Evolutionary conservation across 1,140 invertebrate genomes (phyloP).

Genomic region (Achatina immaculata): DNA sequence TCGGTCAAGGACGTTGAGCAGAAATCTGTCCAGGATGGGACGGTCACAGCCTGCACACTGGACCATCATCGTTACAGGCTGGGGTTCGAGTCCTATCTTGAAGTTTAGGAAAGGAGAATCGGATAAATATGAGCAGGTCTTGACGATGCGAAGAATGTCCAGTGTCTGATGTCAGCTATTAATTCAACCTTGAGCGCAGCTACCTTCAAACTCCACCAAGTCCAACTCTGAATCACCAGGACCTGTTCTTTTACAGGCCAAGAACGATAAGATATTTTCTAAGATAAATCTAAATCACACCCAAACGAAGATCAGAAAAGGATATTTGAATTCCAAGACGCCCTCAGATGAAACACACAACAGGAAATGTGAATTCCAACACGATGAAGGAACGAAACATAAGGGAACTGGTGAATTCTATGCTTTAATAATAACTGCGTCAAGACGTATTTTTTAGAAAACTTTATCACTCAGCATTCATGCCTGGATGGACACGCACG

Average conservation of each 20-base stretch:
- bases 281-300: not conserved
- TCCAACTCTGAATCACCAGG: not conserved
- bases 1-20: slow-evolving; percentile 94
- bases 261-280: not conserved
- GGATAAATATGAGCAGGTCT: not conserved
- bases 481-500: not conserved
- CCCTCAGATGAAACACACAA: not conserved
- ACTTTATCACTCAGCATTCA: not conserved
- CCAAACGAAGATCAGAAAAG: not conserved
- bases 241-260: not conserved
- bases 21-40: slow-evolving; percentile 97
- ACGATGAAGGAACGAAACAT: not conserved
- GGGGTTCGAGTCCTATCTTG: slow-evolving; percentile 46
- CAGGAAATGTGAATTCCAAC: not conserved
- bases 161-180: not conserved
- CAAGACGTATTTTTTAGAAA: not conserved
- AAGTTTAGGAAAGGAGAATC: not conserved
- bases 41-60: slow-evolving; percentile 95
- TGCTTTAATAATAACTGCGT: not conserved
- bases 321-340: too few relatives aligned
- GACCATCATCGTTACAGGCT: slow-evolving; percentile 54
- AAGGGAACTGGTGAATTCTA: not conserved
- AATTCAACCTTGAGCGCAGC: not conserved
- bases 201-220: not conserved
- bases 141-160: not conserved